Evolutionary conservation across 92 coral and sea anemone species (phyloP), one percentile per base, ranked within the genome.

Genomic region (Actinostola sp.): DNA sequence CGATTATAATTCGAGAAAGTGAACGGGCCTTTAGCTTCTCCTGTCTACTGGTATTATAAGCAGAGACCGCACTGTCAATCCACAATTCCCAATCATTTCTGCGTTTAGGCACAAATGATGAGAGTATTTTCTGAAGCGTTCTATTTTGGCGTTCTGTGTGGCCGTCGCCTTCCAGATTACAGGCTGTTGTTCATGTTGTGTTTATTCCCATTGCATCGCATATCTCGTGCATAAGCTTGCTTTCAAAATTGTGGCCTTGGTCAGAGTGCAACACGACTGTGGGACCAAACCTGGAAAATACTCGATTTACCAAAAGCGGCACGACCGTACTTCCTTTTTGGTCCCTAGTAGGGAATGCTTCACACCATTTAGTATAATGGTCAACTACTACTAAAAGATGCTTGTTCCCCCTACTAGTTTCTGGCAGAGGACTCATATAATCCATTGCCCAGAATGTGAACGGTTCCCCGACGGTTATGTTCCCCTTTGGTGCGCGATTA

Each of bases 371-470:
- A 0, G 84, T 84, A 26, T 70, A 84, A 41, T 77, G 80, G 24
- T 77, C 89, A 74, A 78, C 64, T 0, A 65, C 34, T 0, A 84
- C 80, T 31, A 78, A 24, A 8, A 84, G 71, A 41, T 84, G 76
- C 16, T 70, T 59, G 44, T 84, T 84, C 0, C 89, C 81, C 14
- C 64, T 65, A 4, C 29, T 8, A 2, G 81, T 73, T 23, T 82
- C 72, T 0, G 71, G 87, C 2, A 73, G 48, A 27, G 83, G 82
- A 1, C 88, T 84, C 82, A 83, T 77, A 27, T 69, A 77, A 43
- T 80, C 82, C 65, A 85, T 5, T 1, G 90, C 90, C 86, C 78
- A 85, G 69, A 80, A 80, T 27, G 77, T 17, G 39, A 85, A 79
- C 0, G 89, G 86, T 51, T 85, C 75, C 21, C 89, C 75, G 5